Conservation (phyloP, 2,888 invertebrate species). For the Leptogaster cylindrica region DNA sequence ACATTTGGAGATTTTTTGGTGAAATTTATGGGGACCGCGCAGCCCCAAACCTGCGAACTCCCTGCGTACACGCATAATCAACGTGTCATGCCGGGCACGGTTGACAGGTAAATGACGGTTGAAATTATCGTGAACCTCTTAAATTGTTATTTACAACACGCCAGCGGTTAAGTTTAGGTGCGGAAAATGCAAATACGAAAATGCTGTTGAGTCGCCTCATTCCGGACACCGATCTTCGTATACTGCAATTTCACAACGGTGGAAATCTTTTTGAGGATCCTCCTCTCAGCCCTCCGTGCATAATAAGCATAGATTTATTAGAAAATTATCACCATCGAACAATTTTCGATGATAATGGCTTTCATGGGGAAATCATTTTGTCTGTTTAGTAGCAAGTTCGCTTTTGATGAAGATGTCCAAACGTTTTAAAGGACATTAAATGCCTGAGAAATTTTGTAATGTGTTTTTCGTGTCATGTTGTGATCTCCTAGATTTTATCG, state of each 20-base stretch:
- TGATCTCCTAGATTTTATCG: too few relatives aligned
- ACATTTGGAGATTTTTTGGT: conserved; percentile 12
- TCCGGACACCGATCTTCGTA: background rate
- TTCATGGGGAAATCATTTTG: too few relatives aligned
- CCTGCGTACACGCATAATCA: conserved; percentile 34
- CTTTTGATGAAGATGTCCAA: too few relatives aligned
- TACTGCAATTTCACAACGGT: background rate
- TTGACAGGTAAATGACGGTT: conserved; percentile 37
- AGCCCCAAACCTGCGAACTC: conserved; percentile 1
- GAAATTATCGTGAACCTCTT: conserved; percentile 8
- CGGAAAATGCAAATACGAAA: conserved; percentile 15
- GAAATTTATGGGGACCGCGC: conserved; percentile 19
- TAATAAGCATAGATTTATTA: too few relatives aligned
- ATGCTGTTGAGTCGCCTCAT: background rate
- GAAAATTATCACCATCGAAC: too few relatives aligned
- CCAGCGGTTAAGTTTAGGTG: conserved; percentile 8
- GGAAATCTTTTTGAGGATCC: background rate
- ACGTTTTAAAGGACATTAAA: too few relatives aligned
- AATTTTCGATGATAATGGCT: too few relatives aligned
- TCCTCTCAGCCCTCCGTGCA: too few relatives aligned
- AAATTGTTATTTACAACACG: conserved; percentile 27
- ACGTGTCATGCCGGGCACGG: conserved; percentile 20
- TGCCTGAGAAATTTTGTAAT: too few relatives aligned
- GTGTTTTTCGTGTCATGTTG: too few relatives aligned
- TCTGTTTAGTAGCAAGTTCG: too few relatives aligned